phyloP scores from a whole-genome alignment of 2,797 vertebrate species.

The Erethizon dorsatum region DNA sequence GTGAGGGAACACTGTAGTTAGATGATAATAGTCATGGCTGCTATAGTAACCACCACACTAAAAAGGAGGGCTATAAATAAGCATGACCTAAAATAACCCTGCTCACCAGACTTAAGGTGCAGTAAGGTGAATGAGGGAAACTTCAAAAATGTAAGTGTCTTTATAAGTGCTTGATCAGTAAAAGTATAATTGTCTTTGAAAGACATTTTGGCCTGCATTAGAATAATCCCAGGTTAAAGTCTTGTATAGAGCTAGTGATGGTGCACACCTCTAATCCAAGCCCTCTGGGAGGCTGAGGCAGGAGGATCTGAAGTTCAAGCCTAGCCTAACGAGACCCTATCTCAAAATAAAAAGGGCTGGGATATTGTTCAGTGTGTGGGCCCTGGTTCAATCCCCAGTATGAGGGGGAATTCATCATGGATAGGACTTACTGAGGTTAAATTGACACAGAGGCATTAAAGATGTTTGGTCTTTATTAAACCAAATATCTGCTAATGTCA shows the following conservation, averaged over 20 bases:
- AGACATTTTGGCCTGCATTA: not conserved
- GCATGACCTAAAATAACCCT: constrained; percentile 63
- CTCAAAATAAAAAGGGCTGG: not conserved
- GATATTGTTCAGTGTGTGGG: not conserved
- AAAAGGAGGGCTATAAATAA: constrained; percentile 56
- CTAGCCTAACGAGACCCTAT: not conserved
- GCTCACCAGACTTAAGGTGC: not conserved
- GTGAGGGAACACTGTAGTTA: not conserved
- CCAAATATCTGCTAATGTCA: constrained; percentile 3
- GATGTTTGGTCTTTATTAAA: not conserved
- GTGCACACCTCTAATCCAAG: not conserved
- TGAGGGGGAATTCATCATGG: not conserved
- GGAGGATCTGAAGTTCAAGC: not conserved
- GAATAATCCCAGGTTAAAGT: constrained; percentile 3
- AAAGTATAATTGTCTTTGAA: constrained; percentile 16
- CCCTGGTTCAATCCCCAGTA: not conserved
- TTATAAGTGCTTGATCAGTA: not conserved
- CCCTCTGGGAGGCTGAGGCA: not conserved
- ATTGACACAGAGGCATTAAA: not conserved
- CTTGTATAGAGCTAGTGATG: not conserved
- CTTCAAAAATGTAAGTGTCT: not conserved
- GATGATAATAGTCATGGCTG: constrained; percentile 63
- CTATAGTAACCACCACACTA: constrained; percentile 60
- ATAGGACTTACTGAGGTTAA: constrained; percentile 49
- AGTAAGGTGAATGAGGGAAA: not conserved